Percentiles rank a stretch among this genome's conserved stretches.
Conservation (phyloP, 2,113 vertebrate species). For the Erythrocercus mccallii region DNA sequence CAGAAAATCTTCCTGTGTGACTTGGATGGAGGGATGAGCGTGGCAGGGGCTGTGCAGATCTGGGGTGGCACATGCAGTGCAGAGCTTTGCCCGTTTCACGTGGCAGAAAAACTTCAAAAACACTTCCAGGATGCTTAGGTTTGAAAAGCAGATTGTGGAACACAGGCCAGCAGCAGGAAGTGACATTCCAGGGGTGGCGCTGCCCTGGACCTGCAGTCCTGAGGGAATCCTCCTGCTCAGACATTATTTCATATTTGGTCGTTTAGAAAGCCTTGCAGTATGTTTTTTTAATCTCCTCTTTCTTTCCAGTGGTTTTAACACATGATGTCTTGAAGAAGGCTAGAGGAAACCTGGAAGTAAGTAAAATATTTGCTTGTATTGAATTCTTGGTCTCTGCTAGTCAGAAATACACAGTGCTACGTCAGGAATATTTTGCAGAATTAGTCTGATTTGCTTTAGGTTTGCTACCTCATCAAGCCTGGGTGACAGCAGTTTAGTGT, state of each 20-base stretch:
- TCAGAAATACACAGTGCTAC: not conserved
- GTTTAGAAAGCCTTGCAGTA: not conserved
- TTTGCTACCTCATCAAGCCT: not conserved
- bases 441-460: not conserved
- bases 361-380: not conserved
- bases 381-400: not conserved
- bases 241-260: not conserved
- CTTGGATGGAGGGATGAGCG: not conserved
- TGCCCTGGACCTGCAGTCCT: not conserved
- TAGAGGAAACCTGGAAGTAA: conserved; percentile 92
- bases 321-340: conserved; percentile 91
- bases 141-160: not conserved
- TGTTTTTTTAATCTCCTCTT: not conserved
- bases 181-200: not conserved
- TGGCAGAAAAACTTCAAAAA: not conserved
- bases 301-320: conserved; percentile 82
- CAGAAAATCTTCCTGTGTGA: not conserved
- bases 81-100: not conserved
- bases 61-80: not conserved
- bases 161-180: not conserved
- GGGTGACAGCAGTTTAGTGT: not conserved
- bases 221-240: not conserved
- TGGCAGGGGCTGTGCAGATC: not conserved
- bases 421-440: not conserved
- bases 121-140: not conserved